phyloP scores from a whole-genome alignment of 2,888 invertebrate species.

The Tiliacea aurago region DNA sequence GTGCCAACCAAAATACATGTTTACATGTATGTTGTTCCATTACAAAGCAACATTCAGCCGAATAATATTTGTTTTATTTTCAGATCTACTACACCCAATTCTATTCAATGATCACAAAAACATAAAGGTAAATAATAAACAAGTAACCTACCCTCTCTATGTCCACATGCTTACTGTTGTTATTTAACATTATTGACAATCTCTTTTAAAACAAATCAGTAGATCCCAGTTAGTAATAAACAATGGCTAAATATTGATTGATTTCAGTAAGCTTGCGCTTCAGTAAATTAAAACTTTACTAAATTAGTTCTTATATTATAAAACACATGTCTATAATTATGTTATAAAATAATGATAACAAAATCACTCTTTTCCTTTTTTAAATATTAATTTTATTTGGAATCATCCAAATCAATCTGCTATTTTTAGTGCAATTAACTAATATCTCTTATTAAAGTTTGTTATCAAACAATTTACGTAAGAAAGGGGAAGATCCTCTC shows the following conservation, averaged over 20 bases:
- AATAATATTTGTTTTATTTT: conserved; percentile 51
- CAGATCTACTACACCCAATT: conserved; percentile 60
- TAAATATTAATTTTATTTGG: background rate
- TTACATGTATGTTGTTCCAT: conserved; percentile 49
- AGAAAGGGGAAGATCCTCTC: too few relatives aligned
- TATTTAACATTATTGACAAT: background rate
- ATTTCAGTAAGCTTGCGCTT: conserved; percentile 1
- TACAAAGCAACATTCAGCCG: conserved; percentile 37
- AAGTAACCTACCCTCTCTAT: conserved; percentile 43
- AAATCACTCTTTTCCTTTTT: background rate
- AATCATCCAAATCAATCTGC: background rate
- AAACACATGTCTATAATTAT: conserved; percentile 1
- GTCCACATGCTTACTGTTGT: conserved; percentile 33
- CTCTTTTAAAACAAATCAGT: conserved; percentile 21
- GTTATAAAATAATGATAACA: background rate
- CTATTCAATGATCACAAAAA: conserved; percentile 61
- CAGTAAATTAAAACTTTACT: conserved; percentile 7
- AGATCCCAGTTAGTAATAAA: conserved; percentile 14
- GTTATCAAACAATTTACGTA: background rate
- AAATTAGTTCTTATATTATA: conserved; percentile 1
- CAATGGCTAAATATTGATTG: conserved; percentile 30
- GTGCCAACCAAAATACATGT: conserved; percentile 59
- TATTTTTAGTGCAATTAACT: background rate
- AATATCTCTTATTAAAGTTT: background rate
- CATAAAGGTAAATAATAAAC: conserved; percentile 59